These are phyloP conservation scores for Lontra canadensis DNA, from an alignment of 2,113 vertebrate species.

Conservation along the genomic window DNA sequence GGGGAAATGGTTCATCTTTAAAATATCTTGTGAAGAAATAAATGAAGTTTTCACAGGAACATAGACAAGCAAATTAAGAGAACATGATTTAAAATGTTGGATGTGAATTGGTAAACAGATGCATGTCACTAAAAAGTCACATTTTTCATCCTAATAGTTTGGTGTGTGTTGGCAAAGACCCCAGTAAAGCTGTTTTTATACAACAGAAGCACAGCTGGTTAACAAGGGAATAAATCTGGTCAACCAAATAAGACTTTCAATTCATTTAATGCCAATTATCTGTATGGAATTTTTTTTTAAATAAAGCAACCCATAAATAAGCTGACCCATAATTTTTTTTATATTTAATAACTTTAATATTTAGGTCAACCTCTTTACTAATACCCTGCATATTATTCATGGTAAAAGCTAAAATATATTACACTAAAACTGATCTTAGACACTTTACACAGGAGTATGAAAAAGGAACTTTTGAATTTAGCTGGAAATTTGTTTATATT, in stretches of 20 bases:
- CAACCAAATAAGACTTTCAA: slow-evolving; percentile 29
- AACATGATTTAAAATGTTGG: slow-evolving; percentile 65
- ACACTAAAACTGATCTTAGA: neutral
- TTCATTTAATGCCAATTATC: slow-evolving; percentile 29
- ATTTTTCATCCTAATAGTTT: slow-evolving; percentile 69
- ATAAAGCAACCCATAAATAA: neutral
- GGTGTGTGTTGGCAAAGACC: slow-evolving; percentile 57
- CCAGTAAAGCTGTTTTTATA: slow-evolving; percentile 48
- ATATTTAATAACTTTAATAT: slow-evolving; percentile 19
- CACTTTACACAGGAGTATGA: neutral
- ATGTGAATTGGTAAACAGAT: slow-evolving; percentile 65
- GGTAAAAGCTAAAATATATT: neutral
- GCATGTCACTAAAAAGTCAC: slow-evolving; percentile 58
- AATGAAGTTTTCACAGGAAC: slow-evolving; percentile 21
- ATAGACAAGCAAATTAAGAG: slow-evolving; percentile 27
- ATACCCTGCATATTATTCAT: neutral
- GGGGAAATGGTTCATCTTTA: neutral
- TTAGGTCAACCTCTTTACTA: neutral
- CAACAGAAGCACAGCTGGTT: slow-evolving; percentile 63
- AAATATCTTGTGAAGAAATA: neutral
- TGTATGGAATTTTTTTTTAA: neutral
- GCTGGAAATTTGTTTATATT: neutral
- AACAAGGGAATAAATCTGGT: slow-evolving; percentile 46
- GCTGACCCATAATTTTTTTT: neutral
- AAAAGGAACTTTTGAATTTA: slow-evolving; percentile 23